phyloP scores from a whole-genome alignment of 2,113 vertebrate species.

The Chaenocephalus aceratus region DNA sequence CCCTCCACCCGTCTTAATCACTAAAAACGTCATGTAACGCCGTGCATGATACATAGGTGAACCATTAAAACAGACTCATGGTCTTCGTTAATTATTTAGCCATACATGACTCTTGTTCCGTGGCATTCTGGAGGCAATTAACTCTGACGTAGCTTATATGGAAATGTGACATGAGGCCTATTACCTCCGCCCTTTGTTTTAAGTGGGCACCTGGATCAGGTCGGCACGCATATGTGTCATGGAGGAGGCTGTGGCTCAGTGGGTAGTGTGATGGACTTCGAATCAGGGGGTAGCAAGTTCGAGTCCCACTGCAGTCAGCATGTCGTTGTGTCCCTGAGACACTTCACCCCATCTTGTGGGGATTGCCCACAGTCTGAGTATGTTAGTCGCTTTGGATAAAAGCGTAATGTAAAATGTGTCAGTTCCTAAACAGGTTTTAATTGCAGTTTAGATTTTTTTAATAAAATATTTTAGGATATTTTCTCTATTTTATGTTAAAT shows the following conservation, averaged over 20 bases:
- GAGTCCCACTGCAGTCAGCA: no score
- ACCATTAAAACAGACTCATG: not conserved
- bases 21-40: constrained; percentile 32
- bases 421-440: not conserved
- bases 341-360: no score
- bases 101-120: constrained; percentile 4
- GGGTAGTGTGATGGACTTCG: no score
- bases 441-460: not conserved
- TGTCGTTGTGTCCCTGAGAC: no score
- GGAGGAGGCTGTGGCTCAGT: no score
- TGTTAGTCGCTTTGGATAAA: no score
- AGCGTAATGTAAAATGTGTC: not conserved
- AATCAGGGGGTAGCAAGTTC: no score
- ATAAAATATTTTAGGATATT: not conserved
- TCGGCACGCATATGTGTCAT: not conserved
- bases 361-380: no score
- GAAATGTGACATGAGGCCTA: not conserved
- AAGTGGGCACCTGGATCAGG: not conserved
- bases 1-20: not conserved
- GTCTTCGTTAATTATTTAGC: not conserved
- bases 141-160: not conserved
- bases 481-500: not conserved
- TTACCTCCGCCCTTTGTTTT: not conserved
- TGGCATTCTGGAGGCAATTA: not conserved
- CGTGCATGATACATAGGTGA: not conserved